These are phyloP conservation scores for Ichneumoninae sp. DNA, from an alignment of 2,888 invertebrate species.

Conservation along the genomic window DNA sequence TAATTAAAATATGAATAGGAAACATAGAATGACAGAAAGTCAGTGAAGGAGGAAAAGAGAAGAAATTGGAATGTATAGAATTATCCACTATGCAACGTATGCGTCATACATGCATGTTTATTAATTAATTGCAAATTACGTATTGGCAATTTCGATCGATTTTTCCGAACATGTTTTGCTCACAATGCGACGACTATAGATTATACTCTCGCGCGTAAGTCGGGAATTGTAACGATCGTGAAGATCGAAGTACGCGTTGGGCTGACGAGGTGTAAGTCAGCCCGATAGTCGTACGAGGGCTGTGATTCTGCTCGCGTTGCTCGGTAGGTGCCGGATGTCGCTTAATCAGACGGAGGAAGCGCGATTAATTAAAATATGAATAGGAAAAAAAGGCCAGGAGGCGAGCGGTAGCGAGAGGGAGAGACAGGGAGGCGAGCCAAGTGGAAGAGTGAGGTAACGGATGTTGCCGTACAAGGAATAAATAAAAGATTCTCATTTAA, in stretches of 20 bases:
- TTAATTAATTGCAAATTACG: not conserved
- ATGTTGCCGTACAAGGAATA: constrained; percentile 73
- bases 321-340: constrained; percentile 48
- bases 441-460: constrained; percentile 7
- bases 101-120: too few relatives aligned
- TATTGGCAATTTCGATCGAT: not conserved
- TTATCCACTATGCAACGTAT: too few relatives aligned
- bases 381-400: constrained; percentile 47
- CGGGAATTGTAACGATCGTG: not conserved
- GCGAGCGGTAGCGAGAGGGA: not conserved
- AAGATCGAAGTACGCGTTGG: not conserved
- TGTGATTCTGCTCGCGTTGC: constrained; percentile 62
- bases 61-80: not conserved
- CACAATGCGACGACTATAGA: not conserved
- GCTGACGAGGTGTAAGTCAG: not conserved
- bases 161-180: not conserved
- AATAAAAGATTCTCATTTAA: constrained; percentile 80
- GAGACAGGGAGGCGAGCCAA: not conserved
- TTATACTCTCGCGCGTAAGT: not conserved
- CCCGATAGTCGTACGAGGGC: not conserved
- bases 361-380: constrained; percentile 79
- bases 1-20: constrained; percentile 77
- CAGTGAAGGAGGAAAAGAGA: too few relatives aligned
- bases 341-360: constrained; percentile 64
- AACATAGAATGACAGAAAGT: too few relatives aligned